Evolutionary conservation across 2,113 vertebrate species (phyloP).

Genomic region (Sprattus sprattus): DNA sequence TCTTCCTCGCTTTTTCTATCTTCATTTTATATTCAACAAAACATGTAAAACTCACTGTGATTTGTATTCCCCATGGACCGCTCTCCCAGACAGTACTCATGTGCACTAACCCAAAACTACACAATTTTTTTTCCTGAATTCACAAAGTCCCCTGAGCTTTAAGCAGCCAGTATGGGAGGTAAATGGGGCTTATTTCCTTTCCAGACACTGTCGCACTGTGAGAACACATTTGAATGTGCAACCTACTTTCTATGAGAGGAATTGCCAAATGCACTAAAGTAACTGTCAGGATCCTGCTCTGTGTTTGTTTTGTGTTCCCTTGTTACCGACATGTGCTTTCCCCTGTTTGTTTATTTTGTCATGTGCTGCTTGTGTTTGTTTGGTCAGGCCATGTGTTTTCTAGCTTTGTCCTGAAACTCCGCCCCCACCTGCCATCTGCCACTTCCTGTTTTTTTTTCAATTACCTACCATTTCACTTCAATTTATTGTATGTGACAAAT

Average conservation of each 20-base stretch:
- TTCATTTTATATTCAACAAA: background rate
- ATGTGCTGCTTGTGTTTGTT: too few species aligned
- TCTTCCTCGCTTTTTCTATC: background rate
- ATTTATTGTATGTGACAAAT: too few species aligned
- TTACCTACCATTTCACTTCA: too few species aligned
- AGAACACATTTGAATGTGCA: background rate
- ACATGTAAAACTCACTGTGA: background rate
- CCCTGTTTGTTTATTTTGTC: too few species aligned
- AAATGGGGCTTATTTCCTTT: background rate
- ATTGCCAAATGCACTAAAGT: background rate
- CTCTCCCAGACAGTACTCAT: background rate
- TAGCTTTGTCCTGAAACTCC: too few species aligned
- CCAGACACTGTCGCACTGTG: background rate
- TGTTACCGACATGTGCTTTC: too few species aligned
- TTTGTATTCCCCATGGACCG: background rate
- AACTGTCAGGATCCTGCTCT: too few species aligned
- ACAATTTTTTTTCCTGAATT: background rate
- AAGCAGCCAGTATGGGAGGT: background rate
- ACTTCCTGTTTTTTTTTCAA: too few species aligned
- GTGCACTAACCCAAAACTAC: background rate
- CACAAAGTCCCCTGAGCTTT: background rate
- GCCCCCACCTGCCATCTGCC: too few species aligned
- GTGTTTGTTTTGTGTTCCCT: too few species aligned
- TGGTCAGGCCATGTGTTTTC: too few species aligned
- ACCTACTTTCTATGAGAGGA: background rate